phyloP scores from a whole-genome alignment of 1,140 invertebrate species.

The Anadara kagoshimensis region DNA sequence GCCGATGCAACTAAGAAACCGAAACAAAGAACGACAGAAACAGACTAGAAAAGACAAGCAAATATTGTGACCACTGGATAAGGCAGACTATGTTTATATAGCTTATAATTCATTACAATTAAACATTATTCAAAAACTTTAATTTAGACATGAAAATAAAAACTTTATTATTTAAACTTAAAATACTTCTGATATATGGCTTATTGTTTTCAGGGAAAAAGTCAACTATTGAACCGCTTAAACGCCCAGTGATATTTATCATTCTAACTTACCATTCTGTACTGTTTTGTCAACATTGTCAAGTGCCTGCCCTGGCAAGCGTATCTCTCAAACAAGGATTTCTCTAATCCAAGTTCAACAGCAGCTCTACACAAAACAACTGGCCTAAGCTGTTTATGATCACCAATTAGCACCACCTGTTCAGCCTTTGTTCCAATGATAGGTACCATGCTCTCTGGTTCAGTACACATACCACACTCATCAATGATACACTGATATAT shows the following conservation, averaged over 20 bases:
- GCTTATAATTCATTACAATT: too few species aligned
- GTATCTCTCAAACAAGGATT: slow-evolving; percentile 59
- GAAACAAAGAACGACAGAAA: too few species aligned
- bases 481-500: slow-evolving; percentile 57
- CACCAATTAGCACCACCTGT: slow-evolving; percentile 67
- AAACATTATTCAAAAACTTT: too few species aligned
- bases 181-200: too few species aligned
- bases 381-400: slow-evolving; percentile 65
- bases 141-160: too few species aligned
- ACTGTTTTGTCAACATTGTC: slow-evolving; percentile 12
- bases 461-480: slow-evolving; percentile 63
- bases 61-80: too few species aligned
- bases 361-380: slow-evolving; percentile 54
- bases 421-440: slow-evolving; percentile 45
- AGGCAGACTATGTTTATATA: too few species aligned
- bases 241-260: not conserved
- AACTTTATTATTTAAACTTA: too few species aligned
- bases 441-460: slow-evolving; percentile 62
- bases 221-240: too few species aligned
- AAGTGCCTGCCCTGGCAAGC: not conserved
- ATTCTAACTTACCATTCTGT: slow-evolving; percentile 21
- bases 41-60: too few species aligned
- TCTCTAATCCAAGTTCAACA: slow-evolving; percentile 54
- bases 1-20: too few species aligned
- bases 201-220: too few species aligned